A percentile compares a stretch with the other conserved stretches of the same genome.
Evolutionary conservation across 2,888 invertebrate species (phyloP).

Genomic region (Antheraea assamensis): DNA sequence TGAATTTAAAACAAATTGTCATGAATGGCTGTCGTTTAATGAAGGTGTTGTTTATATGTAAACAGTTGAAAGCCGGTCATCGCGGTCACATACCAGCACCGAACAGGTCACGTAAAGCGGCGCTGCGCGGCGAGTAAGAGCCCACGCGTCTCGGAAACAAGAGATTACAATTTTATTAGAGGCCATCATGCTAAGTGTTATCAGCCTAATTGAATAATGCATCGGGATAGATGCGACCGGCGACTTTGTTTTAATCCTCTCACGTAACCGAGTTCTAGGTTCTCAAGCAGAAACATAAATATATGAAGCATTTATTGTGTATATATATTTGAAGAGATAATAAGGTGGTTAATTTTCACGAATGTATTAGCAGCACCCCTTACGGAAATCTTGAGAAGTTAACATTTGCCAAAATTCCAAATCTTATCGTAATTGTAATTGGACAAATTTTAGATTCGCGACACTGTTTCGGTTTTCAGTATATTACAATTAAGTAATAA

Average conservation of each 20-base stretch:
- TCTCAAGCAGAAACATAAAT: not conserved
- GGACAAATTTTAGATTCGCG: too few relatives aligned
- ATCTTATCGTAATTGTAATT: too few relatives aligned
- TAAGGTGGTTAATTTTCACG: too few relatives aligned
- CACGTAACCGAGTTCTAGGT: not conserved
- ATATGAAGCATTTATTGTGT: too few relatives aligned
- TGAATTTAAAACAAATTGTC: too few relatives aligned
- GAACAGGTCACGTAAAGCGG: not conserved
- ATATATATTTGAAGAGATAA: too few relatives aligned
- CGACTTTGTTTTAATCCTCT: slow-evolving; percentile 34
- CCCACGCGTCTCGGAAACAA: slow-evolving; percentile 79
- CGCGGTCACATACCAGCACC: slow-evolving; percentile 24
- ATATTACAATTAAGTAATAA: too few relatives aligned
- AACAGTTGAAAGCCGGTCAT: not conserved
- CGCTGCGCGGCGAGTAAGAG: slow-evolving; percentile 25
- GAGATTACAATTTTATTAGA: slow-evolving; percentile 79
- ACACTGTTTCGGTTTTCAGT: too few relatives aligned
- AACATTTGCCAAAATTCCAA: too few relatives aligned
- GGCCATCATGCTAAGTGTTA: slow-evolving; percentile 79
- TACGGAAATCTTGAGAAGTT: too few relatives aligned
- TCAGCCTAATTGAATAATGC: slow-evolving; percentile 80
- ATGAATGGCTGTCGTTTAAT: too few relatives aligned
- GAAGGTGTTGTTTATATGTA: not conserved
- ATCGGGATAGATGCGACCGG: slow-evolving; percentile 55
- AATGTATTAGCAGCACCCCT: too few relatives aligned